Evolutionary conservation across 2,888 invertebrate genomes (phyloP).

Genomic region (Melanchra persicariae): DNA sequence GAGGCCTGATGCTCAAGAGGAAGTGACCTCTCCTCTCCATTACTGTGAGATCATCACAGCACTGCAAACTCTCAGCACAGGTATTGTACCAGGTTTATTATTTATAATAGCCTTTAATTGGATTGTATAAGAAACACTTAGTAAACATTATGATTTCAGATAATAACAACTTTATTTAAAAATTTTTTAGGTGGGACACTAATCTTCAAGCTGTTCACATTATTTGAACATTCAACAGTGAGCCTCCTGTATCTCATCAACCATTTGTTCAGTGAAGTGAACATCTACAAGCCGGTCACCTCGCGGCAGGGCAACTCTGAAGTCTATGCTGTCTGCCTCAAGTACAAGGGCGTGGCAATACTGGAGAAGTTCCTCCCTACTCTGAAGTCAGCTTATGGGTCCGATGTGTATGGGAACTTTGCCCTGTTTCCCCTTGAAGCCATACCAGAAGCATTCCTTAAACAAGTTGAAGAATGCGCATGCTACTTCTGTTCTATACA

Average conservation of each 20-base stretch:
- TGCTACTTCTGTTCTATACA: constrained; percentile 93
- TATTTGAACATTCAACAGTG: constrained; percentile 96
- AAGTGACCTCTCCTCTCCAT: constrained; percentile 94
- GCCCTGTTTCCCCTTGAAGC: constrained; percentile 91
- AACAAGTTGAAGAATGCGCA: constrained; percentile 92
- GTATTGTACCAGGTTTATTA: constrained; percentile 70
- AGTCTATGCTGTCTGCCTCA: constrained; percentile 95
- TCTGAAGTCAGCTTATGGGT: constrained; percentile 86
- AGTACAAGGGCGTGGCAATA: constrained; percentile 89
- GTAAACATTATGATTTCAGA: too few species aligned
- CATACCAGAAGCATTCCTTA: constrained; percentile 92
- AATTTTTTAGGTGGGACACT: constrained; percentile 93
- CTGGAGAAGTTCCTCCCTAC: constrained; percentile 83
- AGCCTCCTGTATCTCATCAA: constrained; percentile 95
- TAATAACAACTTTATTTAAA: constrained; percentile 14
- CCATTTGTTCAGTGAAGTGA: constrained; percentile 93
- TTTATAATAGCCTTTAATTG: background rate
- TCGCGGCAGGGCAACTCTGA: constrained; percentile 99
- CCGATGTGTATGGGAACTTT: constrained; percentile 76
- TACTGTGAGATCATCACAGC: constrained; percentile 96
- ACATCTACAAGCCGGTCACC: constrained; percentile 96
- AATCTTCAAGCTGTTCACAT: constrained; percentile 97
- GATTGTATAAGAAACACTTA: background rate
- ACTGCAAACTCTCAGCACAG: constrained; percentile 92
- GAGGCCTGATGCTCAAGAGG: constrained; percentile 97